Evolutionary conservation across 2,888 invertebrate genomes (phyloP), one percentile per base, ranked within the genome.

Genomic region (Lasioglossum vierecki): DNA sequence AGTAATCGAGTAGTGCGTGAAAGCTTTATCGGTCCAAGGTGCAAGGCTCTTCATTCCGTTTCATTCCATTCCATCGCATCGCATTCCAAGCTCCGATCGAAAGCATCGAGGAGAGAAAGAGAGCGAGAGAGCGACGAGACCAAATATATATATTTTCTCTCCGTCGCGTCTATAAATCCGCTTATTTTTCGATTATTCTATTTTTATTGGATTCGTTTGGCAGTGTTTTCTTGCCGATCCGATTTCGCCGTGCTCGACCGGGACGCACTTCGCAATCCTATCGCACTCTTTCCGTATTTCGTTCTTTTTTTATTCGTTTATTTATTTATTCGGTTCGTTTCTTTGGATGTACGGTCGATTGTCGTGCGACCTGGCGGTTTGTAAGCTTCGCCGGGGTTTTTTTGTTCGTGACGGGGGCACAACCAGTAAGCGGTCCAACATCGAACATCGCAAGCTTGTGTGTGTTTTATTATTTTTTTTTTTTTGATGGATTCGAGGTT

Each of bases 381-480:
- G 4, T 30, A 63, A 82, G 77, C 84, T 82, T 88, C 87, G 75
- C 84, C 89, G 86, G 78, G 85, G 15, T 75, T 80, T 80, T 75
- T 75, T 53, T 53, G 8, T 53, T 22, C n/a, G 81, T 86, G 88
- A 84, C 83, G 74, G 84, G 90, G 89, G 72, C 80, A 88, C 89
- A 91, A 91, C 88, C 91, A 91, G 91, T 91, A 94, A 93, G 93
- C 93, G 91, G 90, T 92, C 94, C 94, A 93, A 93, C 93, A 93
- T 94, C 92, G 91, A 93, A 94, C 93, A 94, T 94, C 92, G 93
- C 92, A 94, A 94, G 93, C 94, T 91, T 93, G 92, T 92, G 90
- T 91, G 90, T 92, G 90, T 90, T 60, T 30, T 30, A 30, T 30
- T 30, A 30, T 30, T 30, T 66, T 4, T 35, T 35, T 35, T 35